Conservation (phyloP, 2,113 vertebrate genomes). For the Tychaedon coryphoeus region DNA sequence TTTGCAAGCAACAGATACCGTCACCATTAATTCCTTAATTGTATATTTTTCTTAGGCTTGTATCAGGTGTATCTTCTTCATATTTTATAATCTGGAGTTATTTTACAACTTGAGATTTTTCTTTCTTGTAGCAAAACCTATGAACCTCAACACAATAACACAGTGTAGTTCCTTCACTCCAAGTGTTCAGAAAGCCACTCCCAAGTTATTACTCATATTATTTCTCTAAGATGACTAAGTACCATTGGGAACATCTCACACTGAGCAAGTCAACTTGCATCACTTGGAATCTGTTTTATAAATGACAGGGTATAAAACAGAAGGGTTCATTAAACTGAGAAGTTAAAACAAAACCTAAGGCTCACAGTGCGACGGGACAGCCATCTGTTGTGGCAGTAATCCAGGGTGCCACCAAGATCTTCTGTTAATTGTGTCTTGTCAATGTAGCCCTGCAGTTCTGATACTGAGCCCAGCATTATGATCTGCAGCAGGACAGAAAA, state of each 20-base stretch:
- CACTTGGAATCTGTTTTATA: constrained; percentile 9
- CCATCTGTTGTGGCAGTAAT: constrained; percentile 95
- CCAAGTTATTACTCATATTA: constrained; percentile 58
- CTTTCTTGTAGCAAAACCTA: neutral
- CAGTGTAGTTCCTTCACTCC: neutral
- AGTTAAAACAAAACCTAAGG: neutral
- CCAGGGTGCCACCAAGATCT: constrained; percentile 92
- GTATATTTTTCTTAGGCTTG: neutral
- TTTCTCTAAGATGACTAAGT: constrained; percentile 59
- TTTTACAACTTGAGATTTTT: constrained; percentile 1
- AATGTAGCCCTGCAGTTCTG: constrained; percentile 92
- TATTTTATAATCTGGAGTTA: neutral
- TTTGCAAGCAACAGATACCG: constrained; percentile 17
- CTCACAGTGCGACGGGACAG: constrained; percentile 90
- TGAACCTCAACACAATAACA: constrained; percentile 4
- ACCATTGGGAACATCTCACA: constrained; percentile 67
- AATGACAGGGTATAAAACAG: neutral
- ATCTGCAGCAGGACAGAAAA: constrained; percentile 74
- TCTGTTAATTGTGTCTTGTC: constrained; percentile 91
- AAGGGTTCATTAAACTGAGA: neutral
- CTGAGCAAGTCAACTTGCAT: constrained; percentile 21
- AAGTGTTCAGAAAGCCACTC: constrained; percentile 58
- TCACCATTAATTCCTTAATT: constrained; percentile 40
- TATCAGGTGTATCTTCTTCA: neutral
- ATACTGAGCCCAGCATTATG: constrained; percentile 96